Percentiles rank a stretch among this genome's conserved stretches.
Evolutionary conservation across 1,140 invertebrate species (phyloP).

Genomic region (Stenopsyche tienmushanensis): DNA sequence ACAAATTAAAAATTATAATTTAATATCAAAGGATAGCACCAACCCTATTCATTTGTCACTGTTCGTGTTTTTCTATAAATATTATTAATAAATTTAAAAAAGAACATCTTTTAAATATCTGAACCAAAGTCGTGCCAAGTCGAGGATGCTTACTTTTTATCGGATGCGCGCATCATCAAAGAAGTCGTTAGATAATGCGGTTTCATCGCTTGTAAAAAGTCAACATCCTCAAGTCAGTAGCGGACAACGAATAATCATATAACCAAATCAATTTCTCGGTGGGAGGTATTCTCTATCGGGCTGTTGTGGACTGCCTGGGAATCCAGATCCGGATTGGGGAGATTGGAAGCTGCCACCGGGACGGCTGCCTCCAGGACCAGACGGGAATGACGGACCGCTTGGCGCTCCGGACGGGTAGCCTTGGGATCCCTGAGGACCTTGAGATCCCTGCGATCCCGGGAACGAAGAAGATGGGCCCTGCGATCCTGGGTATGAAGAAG

Average conservation of each 20-base stretch:
- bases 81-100: slow-evolving; percentile 37
- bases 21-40: slow-evolving; percentile 33
- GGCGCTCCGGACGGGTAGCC: slow-evolving; percentile 53
- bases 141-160: slow-evolving; percentile 39
- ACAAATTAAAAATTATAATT: slow-evolving; percentile 30
- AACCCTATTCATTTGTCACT: slow-evolving; percentile 32
- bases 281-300: slow-evolving; percentile 62
- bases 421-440: slow-evolving; percentile 48
- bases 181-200: background rate
- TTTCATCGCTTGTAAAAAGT: slow-evolving; percentile 28
- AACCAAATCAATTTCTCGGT: slow-evolving; percentile 49
- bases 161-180: background rate
- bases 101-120: too few relatives aligned
- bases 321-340: slow-evolving; percentile 38
- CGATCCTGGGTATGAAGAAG: slow-evolving; percentile 39
- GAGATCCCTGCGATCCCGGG: slow-evolving; percentile 38
- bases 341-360: slow-evolving; percentile 39
- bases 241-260: slow-evolving; percentile 6
- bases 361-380: slow-evolving; percentile 39
- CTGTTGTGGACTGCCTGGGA: slow-evolving; percentile 45
- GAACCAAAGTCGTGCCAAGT: slow-evolving; percentile 38
- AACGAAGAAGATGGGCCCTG: slow-evolving; percentile 41
- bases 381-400: slow-evolving; percentile 48
- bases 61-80: slow-evolving; percentile 16
- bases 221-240: slow-evolving; percentile 39